These are phyloP conservation scores for Coleophora deauratella DNA, from an alignment of 2,888 invertebrate species.

Conservation along the genomic window DNA sequence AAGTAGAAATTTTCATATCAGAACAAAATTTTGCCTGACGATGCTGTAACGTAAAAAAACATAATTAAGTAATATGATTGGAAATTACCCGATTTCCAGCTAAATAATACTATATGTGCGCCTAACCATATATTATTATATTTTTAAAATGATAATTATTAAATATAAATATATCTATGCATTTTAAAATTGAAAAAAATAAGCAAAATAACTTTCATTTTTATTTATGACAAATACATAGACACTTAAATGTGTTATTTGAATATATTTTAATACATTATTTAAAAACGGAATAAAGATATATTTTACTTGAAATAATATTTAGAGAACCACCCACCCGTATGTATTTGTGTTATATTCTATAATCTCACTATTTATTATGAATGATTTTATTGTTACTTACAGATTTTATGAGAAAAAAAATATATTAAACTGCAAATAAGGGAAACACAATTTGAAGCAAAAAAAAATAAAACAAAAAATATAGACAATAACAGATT, in stretches of 20 bases:
- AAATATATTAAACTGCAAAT: conserved; percentile 17
- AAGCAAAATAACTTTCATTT: too few species aligned
- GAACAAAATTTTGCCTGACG: too few species aligned
- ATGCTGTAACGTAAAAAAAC: too few species aligned
- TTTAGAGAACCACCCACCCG: too few species aligned
- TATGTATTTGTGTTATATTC: conserved; percentile 49
- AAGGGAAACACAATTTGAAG: conserved; percentile 27
- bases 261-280: too few species aligned
- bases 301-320: too few species aligned
- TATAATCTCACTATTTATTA: conserved; percentile 60
- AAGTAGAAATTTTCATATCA: too few species aligned
- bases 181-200: conserved; percentile 16
- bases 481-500: conserved; percentile 70
- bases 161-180: conserved; percentile 3
- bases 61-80: conserved; percentile 17
- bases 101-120: conserved; percentile 29
- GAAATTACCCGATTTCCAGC: conserved; percentile 21
- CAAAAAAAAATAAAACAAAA: conserved; percentile 62
- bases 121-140: conserved; percentile 18
- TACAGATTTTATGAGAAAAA: conserved; percentile 19
- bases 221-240: too few species aligned
- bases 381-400: conserved; percentile 37
- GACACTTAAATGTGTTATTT: too few species aligned
- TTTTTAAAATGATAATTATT: conserved; percentile 4
- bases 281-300: too few species aligned